A percentile compares a stretch with the other conserved stretches of the same genome.
Evolutionary conservation across 2,113 vertebrate genomes (phyloP).

Genomic region (Zosterops borbonicus): DNA sequence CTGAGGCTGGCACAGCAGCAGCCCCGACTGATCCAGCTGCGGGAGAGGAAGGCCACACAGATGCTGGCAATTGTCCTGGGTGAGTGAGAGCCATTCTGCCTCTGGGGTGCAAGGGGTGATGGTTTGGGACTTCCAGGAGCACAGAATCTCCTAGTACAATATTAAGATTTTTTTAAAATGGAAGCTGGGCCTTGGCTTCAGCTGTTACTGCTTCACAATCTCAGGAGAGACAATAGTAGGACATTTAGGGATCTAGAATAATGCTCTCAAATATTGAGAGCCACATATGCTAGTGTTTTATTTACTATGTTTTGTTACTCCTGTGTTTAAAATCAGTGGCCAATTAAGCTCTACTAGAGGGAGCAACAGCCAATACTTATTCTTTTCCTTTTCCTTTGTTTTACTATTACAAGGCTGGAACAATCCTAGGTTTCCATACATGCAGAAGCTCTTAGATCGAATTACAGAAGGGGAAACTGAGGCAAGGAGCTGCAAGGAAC

Average conservation of each 20-base stretch:
- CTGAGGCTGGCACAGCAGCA: slow-evolving; percentile 71
- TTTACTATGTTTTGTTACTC: background rate
- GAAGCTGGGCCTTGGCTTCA: background rate
- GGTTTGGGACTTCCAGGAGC: background rate
- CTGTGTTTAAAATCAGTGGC: background rate
- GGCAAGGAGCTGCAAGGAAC: background rate
- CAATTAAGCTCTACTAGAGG: background rate
- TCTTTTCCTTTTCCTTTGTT: background rate
- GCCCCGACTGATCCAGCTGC: slow-evolving; percentile 79
- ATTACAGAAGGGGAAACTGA: background rate
- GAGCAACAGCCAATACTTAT: background rate
- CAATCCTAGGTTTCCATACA: background rate
- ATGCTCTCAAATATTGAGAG: background rate
- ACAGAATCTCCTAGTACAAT: background rate
- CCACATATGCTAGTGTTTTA: background rate
- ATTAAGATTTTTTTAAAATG: background rate
- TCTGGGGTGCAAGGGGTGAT: background rate
- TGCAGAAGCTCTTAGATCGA: background rate
- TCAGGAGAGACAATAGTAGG: background rate
- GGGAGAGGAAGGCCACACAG: slow-evolving; percentile 94
- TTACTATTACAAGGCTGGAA: background rate
- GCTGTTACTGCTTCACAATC: background rate
- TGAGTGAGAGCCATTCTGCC: slow-evolving; percentile 70
- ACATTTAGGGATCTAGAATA: background rate
- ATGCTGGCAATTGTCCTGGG: slow-evolving; percentile 93